A percentile compares a stretch with the other conserved stretches of the same genome.
Conservation (phyloP, 2,797 vertebrate genomes). For the Poeciliopsis presidionis region DNA sequence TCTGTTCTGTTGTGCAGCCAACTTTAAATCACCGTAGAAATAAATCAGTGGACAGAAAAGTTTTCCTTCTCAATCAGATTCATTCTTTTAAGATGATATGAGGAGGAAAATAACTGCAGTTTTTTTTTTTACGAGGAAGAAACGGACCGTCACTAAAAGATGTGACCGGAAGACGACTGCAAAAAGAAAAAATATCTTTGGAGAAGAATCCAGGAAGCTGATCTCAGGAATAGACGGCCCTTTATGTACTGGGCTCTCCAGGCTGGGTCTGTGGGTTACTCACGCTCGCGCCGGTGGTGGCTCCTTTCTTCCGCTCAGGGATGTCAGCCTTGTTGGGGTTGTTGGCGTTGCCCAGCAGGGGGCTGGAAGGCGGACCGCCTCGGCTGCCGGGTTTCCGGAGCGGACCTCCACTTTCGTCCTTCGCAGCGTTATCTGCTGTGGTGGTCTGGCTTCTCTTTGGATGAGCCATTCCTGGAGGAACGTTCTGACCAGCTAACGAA, state of each 20-base stretch:
- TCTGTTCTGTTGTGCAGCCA: not conserved
- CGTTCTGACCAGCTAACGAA: constrained; percentile 87
- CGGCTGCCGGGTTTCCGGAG: constrained; percentile 88
- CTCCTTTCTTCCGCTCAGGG: constrained; percentile 93
- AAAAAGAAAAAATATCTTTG: not conserved
- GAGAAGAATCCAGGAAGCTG: not conserved
- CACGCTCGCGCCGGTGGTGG: constrained; percentile 88
- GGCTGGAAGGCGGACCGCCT: constrained; percentile 88
- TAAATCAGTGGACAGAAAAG: not conserved
- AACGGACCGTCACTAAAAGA: not conserved
- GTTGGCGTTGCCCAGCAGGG: constrained; percentile 93
- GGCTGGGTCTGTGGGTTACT: constrained; percentile 42
- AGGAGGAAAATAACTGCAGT: not conserved
- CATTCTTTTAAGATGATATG: not conserved
- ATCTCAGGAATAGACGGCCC: not conserved
- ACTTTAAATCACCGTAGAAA: not conserved
- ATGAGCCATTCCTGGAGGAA: constrained; percentile 85
- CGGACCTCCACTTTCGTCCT: constrained; percentile 89
- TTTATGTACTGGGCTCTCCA: not conserved
- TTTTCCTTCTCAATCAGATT: not conserved
- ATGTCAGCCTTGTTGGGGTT: constrained; percentile 99
- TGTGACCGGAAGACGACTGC: not conserved
- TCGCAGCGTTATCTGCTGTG: constrained; percentile 86
- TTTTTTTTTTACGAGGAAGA: not conserved
- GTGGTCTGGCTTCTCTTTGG: constrained; percentile 94